Evolutionary conservation across 2,113 vertebrate genomes (phyloP).

Genomic region (Eolophus roseicapilla): DNA sequence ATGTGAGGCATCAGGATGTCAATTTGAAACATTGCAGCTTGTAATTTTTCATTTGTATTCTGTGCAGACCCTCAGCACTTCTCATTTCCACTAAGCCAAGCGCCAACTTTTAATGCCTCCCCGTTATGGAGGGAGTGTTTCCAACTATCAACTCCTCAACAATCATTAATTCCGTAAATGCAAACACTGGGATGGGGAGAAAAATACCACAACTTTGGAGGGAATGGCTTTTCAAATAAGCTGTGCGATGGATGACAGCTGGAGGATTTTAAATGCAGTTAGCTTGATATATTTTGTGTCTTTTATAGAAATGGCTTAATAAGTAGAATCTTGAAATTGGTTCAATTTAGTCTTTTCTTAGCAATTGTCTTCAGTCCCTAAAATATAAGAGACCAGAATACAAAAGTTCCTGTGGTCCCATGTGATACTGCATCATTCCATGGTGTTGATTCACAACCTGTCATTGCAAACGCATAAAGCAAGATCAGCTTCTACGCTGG

Average conservation of each 20-base stretch:
- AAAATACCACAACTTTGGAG: neutral
- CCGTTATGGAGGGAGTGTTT: neutral
- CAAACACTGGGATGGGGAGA: neutral
- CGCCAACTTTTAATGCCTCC: neutral
- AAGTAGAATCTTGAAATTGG: neutral
- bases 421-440: neutral
- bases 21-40: slow-evolving; percentile 5
- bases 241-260: neutral
- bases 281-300: neutral
- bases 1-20: neutral
- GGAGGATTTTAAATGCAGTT: neutral
- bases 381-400: neutral
- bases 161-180: neutral
- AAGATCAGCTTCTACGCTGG: neutral
- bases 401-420: neutral
- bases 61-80: neutral
- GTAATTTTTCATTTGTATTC: slow-evolving; percentile 23
- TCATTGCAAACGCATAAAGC: neutral
- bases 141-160: neutral
- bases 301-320: neutral
- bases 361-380: neutral
- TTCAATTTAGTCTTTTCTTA: neutral
- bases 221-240: neutral
- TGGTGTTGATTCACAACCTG: neutral
- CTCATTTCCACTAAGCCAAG: neutral